Conservation (phyloP, 2,113 vertebrate genomes). For the Raja brachyura region DNA sequence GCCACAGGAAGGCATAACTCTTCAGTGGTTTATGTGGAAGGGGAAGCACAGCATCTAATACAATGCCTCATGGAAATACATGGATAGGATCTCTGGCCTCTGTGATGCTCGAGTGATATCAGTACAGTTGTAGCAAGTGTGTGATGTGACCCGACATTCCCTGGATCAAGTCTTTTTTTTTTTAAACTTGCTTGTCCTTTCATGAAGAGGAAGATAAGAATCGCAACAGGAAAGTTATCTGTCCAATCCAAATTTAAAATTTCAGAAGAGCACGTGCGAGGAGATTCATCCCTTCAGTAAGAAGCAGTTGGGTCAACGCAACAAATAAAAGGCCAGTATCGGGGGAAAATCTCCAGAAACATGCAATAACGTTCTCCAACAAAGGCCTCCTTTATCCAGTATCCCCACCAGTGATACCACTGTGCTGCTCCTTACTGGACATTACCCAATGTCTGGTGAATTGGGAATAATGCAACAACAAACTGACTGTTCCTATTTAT, state of each 20-base stretch:
- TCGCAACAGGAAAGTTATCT: not conserved
- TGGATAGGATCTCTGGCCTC: not conserved
- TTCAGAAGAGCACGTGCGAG: not conserved
- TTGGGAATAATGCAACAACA: not conserved
- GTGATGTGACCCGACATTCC: not conserved
- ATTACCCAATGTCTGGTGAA: not conserved
- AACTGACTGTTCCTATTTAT: no score
- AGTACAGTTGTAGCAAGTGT: not conserved
- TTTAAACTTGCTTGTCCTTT: not conserved
- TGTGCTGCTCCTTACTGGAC: no score
- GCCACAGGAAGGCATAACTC: not conserved
- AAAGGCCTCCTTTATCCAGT: not conserved
- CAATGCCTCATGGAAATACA: not conserved
- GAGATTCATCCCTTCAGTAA: not conserved
- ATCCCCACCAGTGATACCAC: not conserved
- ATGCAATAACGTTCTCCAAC: not conserved
- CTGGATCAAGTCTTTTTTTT: not conserved
- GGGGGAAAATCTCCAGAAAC: not conserved
- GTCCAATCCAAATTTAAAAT: not conserved
- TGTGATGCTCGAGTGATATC: not conserved
- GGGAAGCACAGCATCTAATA: not conserved
- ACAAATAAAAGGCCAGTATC: not conserved
- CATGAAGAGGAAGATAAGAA: not conserved
- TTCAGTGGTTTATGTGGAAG: not conserved
- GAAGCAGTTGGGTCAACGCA: not conserved